A percentile compares a stretch with the other conserved stretches of the same genome.
phyloP scores from a whole-genome alignment of 2,888 invertebrate genomes.

The Pedicia rivosa region DNA sequence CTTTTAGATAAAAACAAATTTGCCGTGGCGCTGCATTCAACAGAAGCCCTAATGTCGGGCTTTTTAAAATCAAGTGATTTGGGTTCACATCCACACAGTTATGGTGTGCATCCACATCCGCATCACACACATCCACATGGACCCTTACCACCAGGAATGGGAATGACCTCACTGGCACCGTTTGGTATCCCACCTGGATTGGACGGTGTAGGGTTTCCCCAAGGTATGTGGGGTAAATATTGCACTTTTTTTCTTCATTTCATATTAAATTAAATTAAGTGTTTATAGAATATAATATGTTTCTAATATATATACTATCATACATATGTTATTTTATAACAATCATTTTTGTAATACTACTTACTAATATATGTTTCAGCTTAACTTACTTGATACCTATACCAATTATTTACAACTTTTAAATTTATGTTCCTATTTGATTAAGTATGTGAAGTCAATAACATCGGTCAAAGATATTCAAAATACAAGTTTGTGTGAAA shows the following conservation, averaged over 20 bases:
- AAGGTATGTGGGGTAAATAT: conserved; percentile 36
- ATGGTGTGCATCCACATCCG: conserved; percentile 31
- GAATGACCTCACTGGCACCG: conserved; percentile 31
- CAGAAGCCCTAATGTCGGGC: conserved; percentile 33
- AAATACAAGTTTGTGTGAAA: no score
- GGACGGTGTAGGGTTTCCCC: conserved; percentile 33
- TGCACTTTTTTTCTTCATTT: conserved; percentile 4
- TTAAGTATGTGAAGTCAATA: no score
- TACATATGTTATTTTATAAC: no score
- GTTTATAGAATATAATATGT: conserved; percentile 1
- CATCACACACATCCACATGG: conserved; percentile 30
- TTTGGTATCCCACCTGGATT: conserved; percentile 32
- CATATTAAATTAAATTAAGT: no score
- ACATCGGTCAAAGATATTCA: no score
- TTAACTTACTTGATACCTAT: no score
- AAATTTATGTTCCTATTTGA: no score
- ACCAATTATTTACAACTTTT: no score
- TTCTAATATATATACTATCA: background rate
- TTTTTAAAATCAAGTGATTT: conserved; percentile 30
- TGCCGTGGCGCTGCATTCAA: conserved; percentile 31
- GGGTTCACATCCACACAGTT: conserved; percentile 31
- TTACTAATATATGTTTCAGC: no score
- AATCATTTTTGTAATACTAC: no score
- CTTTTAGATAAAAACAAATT: conserved; percentile 4
- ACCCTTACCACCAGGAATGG: conserved; percentile 31